Base-by-base conservation (phyloP, 92 coral and sea anemone genomes). In the Umimayanthus kanabou region DNA sequence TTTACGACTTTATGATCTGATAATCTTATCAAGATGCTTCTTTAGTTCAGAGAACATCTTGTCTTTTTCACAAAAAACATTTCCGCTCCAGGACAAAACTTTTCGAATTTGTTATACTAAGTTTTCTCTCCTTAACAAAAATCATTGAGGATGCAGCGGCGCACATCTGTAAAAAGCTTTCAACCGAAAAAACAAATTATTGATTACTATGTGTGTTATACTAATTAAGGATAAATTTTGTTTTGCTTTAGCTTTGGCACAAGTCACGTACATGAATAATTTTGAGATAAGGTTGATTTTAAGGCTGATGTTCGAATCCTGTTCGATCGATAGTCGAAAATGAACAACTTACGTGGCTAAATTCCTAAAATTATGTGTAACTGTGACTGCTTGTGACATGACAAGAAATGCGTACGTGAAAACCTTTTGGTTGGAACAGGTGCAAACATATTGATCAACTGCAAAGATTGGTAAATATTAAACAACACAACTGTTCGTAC, bases 221-320 rank as follows among this genome's bases (percentile, higher is more conserved):
- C 29, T 75, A 75, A 75, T 75, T 75, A 75, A 39, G 47, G 13
- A 8, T 75, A 23, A 30, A 37, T 75, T 75, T 37, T 75, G 45
- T 75, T 75, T 75, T 75, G 79, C 53, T 22, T 75, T 18, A 75
- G n/a, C 22, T 39, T 22, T 20, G 15, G 79, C 26, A 15, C n/a
- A 40, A 39, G 79, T 75, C 79, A 75, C 79, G 79, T 75, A 75
- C 78, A 73, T 9, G 45, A 39, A 37, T 33, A 4, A 71, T 71
- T 71, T 29, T 30, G 77, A 47, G 50, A 10, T 11, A 42, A 42
- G 50, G 11, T 10, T 47, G 50, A 13, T 53, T 18, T 16, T 61
- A 8, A 33, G 50, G 11, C 50, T 47, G 50, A 53, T 53, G 18
- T 16, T 61, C 26, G 25, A 22, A 25, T 61, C n/a, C 26, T 20